Base-by-base conservation (phyloP, 1,140 invertebrate genomes). In the Nephila pilipes region DNA sequence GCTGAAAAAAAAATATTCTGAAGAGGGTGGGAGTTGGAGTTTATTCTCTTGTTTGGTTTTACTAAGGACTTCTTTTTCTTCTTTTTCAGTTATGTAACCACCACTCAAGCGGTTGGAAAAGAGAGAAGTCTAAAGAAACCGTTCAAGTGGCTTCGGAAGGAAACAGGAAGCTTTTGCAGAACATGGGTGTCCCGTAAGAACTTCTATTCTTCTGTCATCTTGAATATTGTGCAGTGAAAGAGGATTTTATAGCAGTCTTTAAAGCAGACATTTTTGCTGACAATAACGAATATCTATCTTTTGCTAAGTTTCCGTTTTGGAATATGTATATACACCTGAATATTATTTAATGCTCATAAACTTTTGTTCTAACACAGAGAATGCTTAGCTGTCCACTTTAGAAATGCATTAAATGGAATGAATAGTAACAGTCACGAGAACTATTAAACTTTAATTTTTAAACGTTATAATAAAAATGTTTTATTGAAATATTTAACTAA, bases 1-100 rank as follows among this genome's bases (percentile, higher is more conserved):
- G 54, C 20, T 85, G 32, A 60, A 85, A 85, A 85, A 57, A n/a
- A 46, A 46, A 46, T n/a, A 29, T 85, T 85, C 25, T 60, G 32
- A 85, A 85, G 29, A 36, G 54, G 29, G 3, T 58, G 80, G 29
- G 29, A 29, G 69, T 75, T 55, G 36, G 32, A 87, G 85, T 87
- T 87, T 87, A 87, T 87, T 87, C 85, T 65, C 46, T 87, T 32
- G 85, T 29, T n/a, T 6, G 85, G 60, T 87, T 87, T 87, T 69
- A 29, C 60, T 29, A 36, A 87, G 63, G 60, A 38, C 25, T 85
- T 85, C 32, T 60, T 85, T 60, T 85, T 85, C 57, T 36, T 85
- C 83, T 57, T 58, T 38, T 85, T 36, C 14, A 60, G 10, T 58
- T 20, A 46, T 46, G 55, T 14, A 85, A 32, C 85, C 29, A 46